Evolutionary conservation across 2,113 vertebrate genomes (phyloP).

Genomic region (Microcebus jonahi): DNA sequence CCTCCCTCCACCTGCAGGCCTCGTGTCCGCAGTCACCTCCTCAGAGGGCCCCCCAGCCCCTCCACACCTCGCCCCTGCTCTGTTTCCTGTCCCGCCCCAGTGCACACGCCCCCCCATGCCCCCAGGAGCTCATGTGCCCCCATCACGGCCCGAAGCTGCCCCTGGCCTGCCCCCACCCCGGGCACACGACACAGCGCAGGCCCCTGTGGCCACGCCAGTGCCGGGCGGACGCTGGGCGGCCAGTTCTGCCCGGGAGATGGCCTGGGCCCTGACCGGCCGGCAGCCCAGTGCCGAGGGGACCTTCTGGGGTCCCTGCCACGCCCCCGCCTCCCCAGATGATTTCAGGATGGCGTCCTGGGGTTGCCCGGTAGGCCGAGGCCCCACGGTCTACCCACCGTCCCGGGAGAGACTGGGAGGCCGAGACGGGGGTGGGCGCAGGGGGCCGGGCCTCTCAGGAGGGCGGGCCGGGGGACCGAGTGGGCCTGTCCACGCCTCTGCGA

Average conservation of each 20-base stretch:
- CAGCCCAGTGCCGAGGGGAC: background rate
- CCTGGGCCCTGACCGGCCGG: background rate
- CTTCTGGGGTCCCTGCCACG: background rate
- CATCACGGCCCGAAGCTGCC: background rate
- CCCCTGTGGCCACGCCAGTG: background rate
- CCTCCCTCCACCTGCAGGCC: background rate
- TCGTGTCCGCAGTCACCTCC: background rate
- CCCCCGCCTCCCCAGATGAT: background rate
- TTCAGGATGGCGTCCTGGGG: background rate
- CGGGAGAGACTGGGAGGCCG: background rate
- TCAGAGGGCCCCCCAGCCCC: background rate
- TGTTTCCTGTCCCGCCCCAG: background rate
- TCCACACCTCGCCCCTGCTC: background rate
- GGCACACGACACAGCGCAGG: background rate
- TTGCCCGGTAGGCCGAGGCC: background rate
- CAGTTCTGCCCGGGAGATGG: background rate
- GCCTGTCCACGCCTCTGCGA: background rate
- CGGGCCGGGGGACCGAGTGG: background rate
- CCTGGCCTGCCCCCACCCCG: background rate
- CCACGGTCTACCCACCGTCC: background rate
- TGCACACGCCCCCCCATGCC: too few species aligned
- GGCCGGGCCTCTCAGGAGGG: background rate
- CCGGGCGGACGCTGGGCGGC: background rate
- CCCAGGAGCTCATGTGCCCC: background rate
- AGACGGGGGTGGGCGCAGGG: fast-evolving